These are phyloP conservation scores for Scomberomorus guttatus DNA, from an alignment of 2,797 vertebrate species.

Conservation along the genomic window DNA sequence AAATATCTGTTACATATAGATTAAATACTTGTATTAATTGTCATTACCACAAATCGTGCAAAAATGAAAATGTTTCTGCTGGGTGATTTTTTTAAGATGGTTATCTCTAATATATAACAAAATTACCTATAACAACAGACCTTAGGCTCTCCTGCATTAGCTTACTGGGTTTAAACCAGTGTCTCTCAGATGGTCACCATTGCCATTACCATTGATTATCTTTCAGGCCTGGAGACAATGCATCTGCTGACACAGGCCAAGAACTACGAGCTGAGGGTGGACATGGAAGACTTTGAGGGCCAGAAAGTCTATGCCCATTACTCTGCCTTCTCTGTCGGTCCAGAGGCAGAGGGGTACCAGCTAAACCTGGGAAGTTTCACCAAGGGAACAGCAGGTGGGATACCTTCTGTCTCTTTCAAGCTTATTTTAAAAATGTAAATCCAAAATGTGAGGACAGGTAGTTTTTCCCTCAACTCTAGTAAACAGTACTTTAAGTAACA, in stretches of 20 bases:
- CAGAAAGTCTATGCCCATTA: constrained; percentile 58
- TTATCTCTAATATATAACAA: too few species aligned
- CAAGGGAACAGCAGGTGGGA: constrained; percentile 66
- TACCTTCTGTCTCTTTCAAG: neutral
- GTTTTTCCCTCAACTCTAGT: neutral
- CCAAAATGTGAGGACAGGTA: neutral
- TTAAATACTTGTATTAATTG: too few species aligned
- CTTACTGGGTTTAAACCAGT: neutral
- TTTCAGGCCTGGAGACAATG: constrained; percentile 73
- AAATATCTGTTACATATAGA: too few species aligned
- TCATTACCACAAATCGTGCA: too few species aligned
- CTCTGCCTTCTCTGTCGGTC: constrained; percentile 67
- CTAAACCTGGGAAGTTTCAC: constrained; percentile 62
- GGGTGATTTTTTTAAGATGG: too few species aligned
- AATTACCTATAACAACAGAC: too few species aligned
- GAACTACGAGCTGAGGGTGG: constrained; percentile 74
- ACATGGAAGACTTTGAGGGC: constrained; percentile 74
- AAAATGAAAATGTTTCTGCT: too few species aligned
- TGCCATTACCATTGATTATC: neutral
- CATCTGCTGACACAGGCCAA: constrained; percentile 66
- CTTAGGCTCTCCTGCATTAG: too few species aligned
- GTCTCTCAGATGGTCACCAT: neutral
- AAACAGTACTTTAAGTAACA: neutral
- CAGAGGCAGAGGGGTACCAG: constrained; percentile 67
- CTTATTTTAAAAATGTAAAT: neutral